Evolutionary conservation across 1,140 invertebrate species (phyloP).

Genomic region (Leptestheria dahalacensis): DNA sequence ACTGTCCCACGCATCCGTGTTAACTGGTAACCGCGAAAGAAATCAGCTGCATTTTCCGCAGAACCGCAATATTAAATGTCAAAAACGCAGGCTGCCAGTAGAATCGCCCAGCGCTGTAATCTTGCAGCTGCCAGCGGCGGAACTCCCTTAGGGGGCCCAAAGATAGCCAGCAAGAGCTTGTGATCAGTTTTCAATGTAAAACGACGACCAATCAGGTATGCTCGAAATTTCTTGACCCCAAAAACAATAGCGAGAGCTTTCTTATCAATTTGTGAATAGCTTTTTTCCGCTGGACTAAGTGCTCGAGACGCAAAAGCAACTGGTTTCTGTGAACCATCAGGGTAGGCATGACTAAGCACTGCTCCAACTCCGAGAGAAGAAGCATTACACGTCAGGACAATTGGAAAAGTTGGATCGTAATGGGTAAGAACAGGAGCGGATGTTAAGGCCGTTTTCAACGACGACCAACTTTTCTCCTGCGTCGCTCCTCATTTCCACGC

Average conservation of each 20-base stretch:
- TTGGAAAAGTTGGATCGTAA: neutral
- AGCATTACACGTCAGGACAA: slow-evolving; percentile 23
- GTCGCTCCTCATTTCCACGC: neutral
- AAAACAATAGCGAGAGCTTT: slow-evolving; percentile 37
- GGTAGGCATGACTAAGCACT: slow-evolving; percentile 22
- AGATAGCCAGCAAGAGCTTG: slow-evolving; percentile 31
- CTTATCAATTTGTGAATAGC: slow-evolving; percentile 35
- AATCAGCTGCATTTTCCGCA: slow-evolving; percentile 22
- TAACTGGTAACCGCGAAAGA: neutral
- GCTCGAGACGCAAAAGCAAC: slow-evolving; percentile 28
- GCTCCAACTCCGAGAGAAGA: slow-evolving; percentile 21
- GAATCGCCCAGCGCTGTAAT: slow-evolving; percentile 28
- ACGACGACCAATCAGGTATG: slow-evolving; percentile 32
- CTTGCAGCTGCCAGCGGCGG: slow-evolving; percentile 25
- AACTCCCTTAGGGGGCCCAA: slow-evolving; percentile 23
- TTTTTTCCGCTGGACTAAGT: slow-evolving; percentile 27
- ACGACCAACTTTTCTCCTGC: neutral
- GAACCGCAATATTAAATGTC: slow-evolving; percentile 24
- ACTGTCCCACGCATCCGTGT: slow-evolving; percentile 32
- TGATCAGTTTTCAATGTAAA: slow-evolving; percentile 35
- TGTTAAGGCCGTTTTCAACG: neutral
- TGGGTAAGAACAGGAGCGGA: neutral
- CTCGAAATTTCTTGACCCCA: slow-evolving; percentile 35
- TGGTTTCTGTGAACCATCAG: slow-evolving; percentile 28
- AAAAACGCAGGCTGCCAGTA: slow-evolving; percentile 26